phyloP scores from a whole-genome alignment of 2,113 vertebrate species.

The Tor tambroides region DNA sequence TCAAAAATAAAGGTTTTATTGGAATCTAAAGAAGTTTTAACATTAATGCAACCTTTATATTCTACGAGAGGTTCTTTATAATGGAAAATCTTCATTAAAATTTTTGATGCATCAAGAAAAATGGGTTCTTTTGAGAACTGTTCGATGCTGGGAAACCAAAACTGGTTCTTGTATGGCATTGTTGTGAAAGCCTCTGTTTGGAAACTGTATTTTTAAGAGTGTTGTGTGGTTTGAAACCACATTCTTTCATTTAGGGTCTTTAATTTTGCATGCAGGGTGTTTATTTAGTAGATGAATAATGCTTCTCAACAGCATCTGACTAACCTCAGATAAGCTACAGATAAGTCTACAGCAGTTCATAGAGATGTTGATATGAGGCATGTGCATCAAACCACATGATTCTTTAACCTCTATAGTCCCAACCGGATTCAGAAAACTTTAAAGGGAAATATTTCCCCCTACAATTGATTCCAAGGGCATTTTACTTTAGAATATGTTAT shows the following conservation, averaged over 20 bases:
- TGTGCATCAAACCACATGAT: neutral
- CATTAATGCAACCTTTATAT: no score
- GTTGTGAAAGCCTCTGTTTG: no score
- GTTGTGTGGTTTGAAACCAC: neutral
- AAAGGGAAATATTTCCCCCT: neutral
- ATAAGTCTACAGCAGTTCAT: neutral
- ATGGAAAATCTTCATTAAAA: no score
- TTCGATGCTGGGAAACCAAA: no score
- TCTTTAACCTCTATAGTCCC: neutral
- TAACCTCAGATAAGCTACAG: neutral
- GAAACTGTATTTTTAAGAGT: neutral
- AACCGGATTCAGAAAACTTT: neutral
- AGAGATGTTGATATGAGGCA: neutral
- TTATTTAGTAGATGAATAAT: no score
- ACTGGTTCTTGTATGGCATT: no score
- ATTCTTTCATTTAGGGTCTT: neutral
- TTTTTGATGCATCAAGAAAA: no score
- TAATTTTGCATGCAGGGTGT: neutral
- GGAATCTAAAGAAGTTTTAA: no score
- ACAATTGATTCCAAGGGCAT: neutral
- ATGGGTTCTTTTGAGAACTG: no score
- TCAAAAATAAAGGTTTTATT: no score
- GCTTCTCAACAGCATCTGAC: neutral
- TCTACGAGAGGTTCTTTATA: no score
- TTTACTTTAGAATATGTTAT: neutral